Base-by-base conservation (phyloP, 2,113 vertebrate species). In the Myodes glareolus region DNA sequence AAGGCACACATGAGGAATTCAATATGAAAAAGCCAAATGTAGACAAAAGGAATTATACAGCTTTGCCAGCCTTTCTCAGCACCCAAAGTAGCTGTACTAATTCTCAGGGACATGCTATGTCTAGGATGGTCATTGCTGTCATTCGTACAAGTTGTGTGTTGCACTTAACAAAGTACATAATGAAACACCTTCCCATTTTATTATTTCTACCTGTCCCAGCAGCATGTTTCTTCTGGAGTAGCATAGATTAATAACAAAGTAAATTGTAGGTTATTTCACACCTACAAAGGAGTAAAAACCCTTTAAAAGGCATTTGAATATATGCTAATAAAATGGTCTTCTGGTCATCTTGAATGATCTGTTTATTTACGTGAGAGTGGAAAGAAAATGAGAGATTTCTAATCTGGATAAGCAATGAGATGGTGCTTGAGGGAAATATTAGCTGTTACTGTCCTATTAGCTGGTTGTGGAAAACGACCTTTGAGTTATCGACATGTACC, bases 371-470 rank as follows among this genome's bases (percentile, higher is more conserved):
- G 29, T 31, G 45, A 94, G 11, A 50, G 16, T 45, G 25, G 31
- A 90, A 14, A 45, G 45, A 89, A 95, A 80, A 58, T 88, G 33
- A 85, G 67, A 39, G 23, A 92, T 55, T 65, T 90, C 72, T 87
- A 89, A 47, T 29, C 11, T 4, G 47, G 90, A 39, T 77, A 21
- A 55, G 45, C 86, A 91, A 31, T 42, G 27, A 16, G 36, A 14
- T 86, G 76, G 65, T 61, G 39, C 12, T 39, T 39, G 85, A 94
- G 2, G 36, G 65, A 85, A 72, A 76, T 76, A 67, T 77, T 72
- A 65, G 10, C 13, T 17, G 14, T 50, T 80, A 25, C 45, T 45
- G 42, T 52, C 23, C 29, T 78, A 39, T 89, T 77, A 91, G 52
- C 58, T 94, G 63, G 10, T 50, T 50, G 50, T 55, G 29, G 75